Evolutionary conservation across 2,888 invertebrate genomes (phyloP).

Genomic region (Pasiphila rectangulata): DNA sequence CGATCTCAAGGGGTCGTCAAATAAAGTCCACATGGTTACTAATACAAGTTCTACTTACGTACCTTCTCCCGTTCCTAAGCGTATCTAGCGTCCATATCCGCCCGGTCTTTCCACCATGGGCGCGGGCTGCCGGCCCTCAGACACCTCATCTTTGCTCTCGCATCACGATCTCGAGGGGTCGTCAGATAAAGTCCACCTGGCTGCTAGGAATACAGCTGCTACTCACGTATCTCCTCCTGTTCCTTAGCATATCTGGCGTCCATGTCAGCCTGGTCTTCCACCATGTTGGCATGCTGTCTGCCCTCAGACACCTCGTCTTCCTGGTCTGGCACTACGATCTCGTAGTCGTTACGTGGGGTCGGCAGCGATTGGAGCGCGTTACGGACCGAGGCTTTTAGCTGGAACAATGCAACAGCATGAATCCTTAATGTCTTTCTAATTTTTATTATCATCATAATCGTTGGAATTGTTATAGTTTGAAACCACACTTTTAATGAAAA

Average conservation of each 20-base stretch:
- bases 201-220: too few relatives aligned
- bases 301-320: slow-evolving; percentile 71
- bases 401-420: too few relatives aligned
- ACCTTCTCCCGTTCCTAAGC: slow-evolving; percentile 85
- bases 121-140: slow-evolving; percentile 34
- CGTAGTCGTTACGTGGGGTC: slow-evolving; percentile 97
- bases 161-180: slow-evolving; percentile 96
- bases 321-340: slow-evolving; percentile 97
- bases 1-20: slow-evolving; percentile 99
- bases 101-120: slow-evolving; percentile 88
- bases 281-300: slow-evolving; percentile 38
- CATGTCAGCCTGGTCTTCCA: slow-evolving; percentile 94
- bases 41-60: slow-evolving; percentile 65
- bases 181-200: too few relatives aligned
- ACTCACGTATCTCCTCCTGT: slow-evolving; percentile 83
- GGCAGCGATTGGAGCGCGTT: slow-evolving; percentile 91
- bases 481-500: too few relatives aligned
- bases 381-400: slow-evolving; percentile 86
- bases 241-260: slow-evolving; percentile 87
- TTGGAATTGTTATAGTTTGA: too few relatives aligned
- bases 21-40: slow-evolving; percentile 96
- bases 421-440: too few relatives aligned
- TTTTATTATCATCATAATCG: too few relatives aligned
- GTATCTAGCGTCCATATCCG: slow-evolving; percentile 88
- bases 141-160: slow-evolving; percentile 86